phyloP scores from a whole-genome alignment of 2,797 vertebrate genomes.

The Bryconaethiops microstoma region DNA sequence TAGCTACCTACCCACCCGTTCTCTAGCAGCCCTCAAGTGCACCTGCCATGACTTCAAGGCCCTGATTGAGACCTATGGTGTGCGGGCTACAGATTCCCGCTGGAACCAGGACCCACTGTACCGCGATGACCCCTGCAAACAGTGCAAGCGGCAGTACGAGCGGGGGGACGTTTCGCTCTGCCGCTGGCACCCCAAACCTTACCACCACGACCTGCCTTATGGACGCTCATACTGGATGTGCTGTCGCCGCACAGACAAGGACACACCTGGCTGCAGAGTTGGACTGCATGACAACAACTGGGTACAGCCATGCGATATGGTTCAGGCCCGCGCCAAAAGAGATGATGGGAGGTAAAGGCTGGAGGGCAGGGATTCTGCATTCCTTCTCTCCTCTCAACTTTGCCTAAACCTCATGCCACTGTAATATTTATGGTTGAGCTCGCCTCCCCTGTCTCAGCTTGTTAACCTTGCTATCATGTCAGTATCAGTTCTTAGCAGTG shows the following conservation, averaged over 20 bases:
- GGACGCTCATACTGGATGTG: constrained; percentile 99
- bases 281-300: constrained; percentile 97
- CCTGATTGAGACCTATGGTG: constrained; percentile 90
- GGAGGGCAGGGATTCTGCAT: constrained; percentile 34
- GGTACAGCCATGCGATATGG: constrained; percentile 84
- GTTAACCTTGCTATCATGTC: constrained; percentile 59
- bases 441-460: constrained; percentile 45
- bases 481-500: constrained; percentile 59
- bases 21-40: constrained; percentile 93
- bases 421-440: constrained; percentile 64
- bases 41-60: constrained; percentile 92
- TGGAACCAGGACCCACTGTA: constrained; percentile 95
- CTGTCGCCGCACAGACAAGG: constrained; percentile 89
- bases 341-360: constrained; percentile 79
- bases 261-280: constrained; percentile 90
- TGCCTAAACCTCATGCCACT: constrained; percentile 55
- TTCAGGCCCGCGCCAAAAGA: constrained; percentile 75
- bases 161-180: constrained; percentile 94
- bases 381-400: constrained; percentile 51
- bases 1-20: constrained; percentile 87
- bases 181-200: constrained; percentile 98
- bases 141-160: constrained; percentile 91
- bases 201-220: constrained; percentile 98
- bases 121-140: constrained; percentile 95
- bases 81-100: constrained; percentile 88